Evolutionary conservation across 2,113 vertebrate genomes (phyloP).

Genomic region (Beaufortia kweichowensis): DNA sequence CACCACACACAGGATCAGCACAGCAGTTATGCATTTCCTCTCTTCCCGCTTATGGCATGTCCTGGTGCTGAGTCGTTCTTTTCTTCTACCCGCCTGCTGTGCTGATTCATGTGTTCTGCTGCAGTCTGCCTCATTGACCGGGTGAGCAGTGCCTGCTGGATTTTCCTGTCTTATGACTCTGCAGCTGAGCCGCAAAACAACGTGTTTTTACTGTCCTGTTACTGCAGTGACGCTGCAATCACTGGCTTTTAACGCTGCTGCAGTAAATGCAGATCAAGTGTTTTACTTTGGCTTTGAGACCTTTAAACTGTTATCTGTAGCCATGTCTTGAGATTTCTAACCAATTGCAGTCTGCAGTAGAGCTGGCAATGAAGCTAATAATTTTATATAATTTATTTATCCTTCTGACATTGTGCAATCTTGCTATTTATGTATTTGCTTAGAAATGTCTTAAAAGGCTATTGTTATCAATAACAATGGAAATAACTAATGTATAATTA

Average conservation of each 20-base stretch:
- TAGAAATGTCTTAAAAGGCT: no score
- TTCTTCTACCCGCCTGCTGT: background rate
- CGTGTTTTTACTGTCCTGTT: background rate
- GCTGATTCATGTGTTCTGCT: constrained; percentile 25
- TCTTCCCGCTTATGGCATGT: background rate
- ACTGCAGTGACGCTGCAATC: background rate
- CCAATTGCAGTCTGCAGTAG: background rate
- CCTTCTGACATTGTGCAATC: no score
- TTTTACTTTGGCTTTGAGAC: background rate
- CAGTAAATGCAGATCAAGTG: background rate
- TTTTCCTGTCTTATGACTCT: background rate
- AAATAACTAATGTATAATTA: no score
- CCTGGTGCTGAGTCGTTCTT: constrained; percentile 8
- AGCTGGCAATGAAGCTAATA: background rate
- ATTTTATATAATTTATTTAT: no score
- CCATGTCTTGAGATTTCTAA: background rate
- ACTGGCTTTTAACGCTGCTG: background rate
- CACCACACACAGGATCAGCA: background rate
- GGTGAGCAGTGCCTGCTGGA: constrained; percentile 33
- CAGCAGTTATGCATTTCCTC: background rate
- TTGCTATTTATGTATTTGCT: no score
- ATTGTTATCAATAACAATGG: no score
- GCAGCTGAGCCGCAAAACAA: background rate
- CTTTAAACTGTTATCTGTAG: background rate
- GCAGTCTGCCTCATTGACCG: constrained; percentile 24